Base-by-base conservation (phyloP, 1,140 invertebrate genomes). In the Euura lappo region DNA sequence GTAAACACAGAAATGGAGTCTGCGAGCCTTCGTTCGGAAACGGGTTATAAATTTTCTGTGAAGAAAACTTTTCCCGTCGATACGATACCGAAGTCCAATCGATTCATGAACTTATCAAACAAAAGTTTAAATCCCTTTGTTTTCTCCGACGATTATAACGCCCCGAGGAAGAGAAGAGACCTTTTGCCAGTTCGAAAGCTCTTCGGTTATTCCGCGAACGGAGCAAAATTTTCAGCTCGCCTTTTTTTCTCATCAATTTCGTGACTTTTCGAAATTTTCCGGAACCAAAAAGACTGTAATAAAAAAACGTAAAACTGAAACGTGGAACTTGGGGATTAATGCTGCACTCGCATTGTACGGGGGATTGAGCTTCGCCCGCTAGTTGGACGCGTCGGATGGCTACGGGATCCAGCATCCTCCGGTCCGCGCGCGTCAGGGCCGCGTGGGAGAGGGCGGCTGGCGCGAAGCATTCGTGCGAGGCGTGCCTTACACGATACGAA, bases 401-500 rank as follows among this genome's bases (percentile, higher is more conserved):
- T 11, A 60, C 51, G 51, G 51, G 51, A 60, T 60, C 51, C 51
- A 11, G 8, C 11, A 7, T 60, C 51, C 28, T 28, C 28, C 28
- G 28, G 28, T 10, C 8, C 8, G 2, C 60, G 60, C 8, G 60
- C 60, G 60, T 10, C 8, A 10, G 8, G 8, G 8, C 13, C 28
- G 13, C 66, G 66, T 68, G 66, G 66, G 66, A 68, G 66, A 68
- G 4, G 80, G 83, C 85, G 84, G 84, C 84, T 86, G 85, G 84
- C 84, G 4, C 10, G 81, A 83, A 82, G 84, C 85, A 86, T 78
- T 81, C 84, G 81, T 85, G 82, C 83, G 81, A 85, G 81, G 82
- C 82, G 83, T 84, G 84, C 84, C 84, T 79, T 81, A 83, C 84
- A 85, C 85, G 84, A 83, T 79, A 78, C 82, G 82, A 80, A 79